Evolutionary conservation across 2,888 invertebrate genomes (phyloP).

Genomic region (Glomeris marginata): DNA sequence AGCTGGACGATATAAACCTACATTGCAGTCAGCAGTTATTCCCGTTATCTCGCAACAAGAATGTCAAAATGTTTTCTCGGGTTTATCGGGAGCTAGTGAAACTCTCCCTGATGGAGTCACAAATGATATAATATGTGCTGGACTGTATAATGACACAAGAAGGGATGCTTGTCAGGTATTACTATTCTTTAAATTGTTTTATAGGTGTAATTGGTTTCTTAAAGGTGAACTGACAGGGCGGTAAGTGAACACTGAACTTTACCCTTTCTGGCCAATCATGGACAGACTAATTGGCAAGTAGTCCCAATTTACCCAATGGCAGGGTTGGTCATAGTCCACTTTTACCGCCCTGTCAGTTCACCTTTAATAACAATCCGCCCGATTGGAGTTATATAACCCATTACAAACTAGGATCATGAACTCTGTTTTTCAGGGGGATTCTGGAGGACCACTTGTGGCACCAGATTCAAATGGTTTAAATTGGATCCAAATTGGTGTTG

Average conservation of each 20-base stretch:
- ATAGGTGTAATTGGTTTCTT: no score
- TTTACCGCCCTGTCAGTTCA: no score
- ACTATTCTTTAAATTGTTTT: no score
- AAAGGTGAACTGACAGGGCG: no score
- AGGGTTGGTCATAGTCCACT: no score
- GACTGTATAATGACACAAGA: constrained; percentile 33
- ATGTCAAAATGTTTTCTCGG: constrained; percentile 17
- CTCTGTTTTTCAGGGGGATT: constrained; percentile 58
- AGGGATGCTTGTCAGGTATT: constrained; percentile 8
- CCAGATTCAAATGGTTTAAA: constrained; percentile 41
- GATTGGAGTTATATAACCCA: no score
- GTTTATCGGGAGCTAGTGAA: background rate
- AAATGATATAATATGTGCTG: constrained; percentile 75
- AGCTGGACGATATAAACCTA: constrained; percentile 1
- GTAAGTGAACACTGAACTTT: no score
- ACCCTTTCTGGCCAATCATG: no score
- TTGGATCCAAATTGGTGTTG: constrained; percentile 64
- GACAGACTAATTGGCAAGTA: no score
- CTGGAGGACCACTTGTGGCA: constrained; percentile 65
- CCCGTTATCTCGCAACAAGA: constrained; percentile 16
- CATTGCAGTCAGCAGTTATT: constrained; percentile 31
- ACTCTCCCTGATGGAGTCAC: constrained; percentile 61
- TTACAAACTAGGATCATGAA: no score
- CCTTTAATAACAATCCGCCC: no score
- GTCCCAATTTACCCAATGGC: no score